Percentiles rank a stretch among this genome's conserved stretches.
phyloP scores from a whole-genome alignment of 1,140 invertebrate genomes.

The Condylostylus longicornis region DNA sequence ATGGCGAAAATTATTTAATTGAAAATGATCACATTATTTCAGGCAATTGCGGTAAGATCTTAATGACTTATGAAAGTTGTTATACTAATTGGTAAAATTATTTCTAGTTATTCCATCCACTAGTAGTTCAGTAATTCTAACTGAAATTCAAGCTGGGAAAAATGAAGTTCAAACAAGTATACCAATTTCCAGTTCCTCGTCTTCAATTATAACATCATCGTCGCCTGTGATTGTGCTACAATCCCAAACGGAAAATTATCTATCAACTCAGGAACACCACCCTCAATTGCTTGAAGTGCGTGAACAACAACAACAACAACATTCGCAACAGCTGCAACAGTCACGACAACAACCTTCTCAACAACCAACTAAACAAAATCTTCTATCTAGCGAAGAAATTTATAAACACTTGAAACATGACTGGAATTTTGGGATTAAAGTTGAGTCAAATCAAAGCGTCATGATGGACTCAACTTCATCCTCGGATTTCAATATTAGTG shows the following conservation, averaged over 20 bases:
- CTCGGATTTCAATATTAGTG: too few species aligned
- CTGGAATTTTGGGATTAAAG: conserved; percentile 27
- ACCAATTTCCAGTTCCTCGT: conserved; percentile 4
- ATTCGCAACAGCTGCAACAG: conserved; percentile 3
- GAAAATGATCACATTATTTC: conserved; percentile 22
- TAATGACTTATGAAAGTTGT: neutral
- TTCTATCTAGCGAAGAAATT: conserved; percentile 13
- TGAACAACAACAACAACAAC: neutral
- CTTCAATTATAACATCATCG: conserved; percentile 8
- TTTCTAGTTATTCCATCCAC: neutral
- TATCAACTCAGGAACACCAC: conserved; percentile 5
- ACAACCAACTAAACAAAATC: conserved; percentile 1
- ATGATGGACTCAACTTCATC: too few species aligned
- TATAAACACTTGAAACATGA: conserved; percentile 30
- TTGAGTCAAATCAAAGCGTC: conserved; percentile 6
- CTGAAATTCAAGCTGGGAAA: neutral
- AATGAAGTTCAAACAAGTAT: neutral
- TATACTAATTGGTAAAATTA: conserved; percentile 13
- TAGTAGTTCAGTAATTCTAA: too few species aligned
- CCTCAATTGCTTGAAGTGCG: conserved; percentile 15
- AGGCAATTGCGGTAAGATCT: conserved; percentile 9
- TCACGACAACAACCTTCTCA: conserved; percentile 2
- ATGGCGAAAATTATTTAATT: conserved; percentile 33
- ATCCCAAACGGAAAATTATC: neutral
- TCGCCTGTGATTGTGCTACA: conserved; percentile 3